These are phyloP conservation scores for Congeria kusceri DNA, from an alignment of 2,888 invertebrate species.

Conservation along the genomic window DNA sequence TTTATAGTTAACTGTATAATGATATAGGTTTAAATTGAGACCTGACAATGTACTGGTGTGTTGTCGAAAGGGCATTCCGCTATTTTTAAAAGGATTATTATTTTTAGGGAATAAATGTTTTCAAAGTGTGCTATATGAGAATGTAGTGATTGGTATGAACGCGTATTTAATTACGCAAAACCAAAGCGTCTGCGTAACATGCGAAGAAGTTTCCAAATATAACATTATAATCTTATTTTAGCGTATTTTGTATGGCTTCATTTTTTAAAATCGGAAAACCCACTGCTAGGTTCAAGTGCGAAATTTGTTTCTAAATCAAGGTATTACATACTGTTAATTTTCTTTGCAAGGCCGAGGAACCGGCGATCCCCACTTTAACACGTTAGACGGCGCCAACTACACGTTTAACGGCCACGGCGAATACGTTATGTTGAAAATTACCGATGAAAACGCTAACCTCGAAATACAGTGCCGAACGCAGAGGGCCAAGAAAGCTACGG, in stretches of 20 bases:
- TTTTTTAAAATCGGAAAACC: too few species aligned
- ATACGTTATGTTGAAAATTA: slow-evolving; percentile 36
- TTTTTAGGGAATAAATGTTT: too few species aligned
- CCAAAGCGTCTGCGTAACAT: too few species aligned
- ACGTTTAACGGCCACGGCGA: slow-evolving; percentile 61
- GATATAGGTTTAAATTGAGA: too few species aligned
- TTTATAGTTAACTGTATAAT: too few species aligned
- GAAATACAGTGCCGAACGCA: slow-evolving; percentile 53
- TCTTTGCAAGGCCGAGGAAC: slow-evolving; percentile 25
- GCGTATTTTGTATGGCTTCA: too few species aligned
- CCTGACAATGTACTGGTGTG: too few species aligned
- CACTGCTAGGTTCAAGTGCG: background rate
- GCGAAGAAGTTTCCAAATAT: too few species aligned
- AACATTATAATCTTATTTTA: too few species aligned
- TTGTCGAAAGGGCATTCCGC: too few species aligned
- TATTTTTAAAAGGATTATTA: too few species aligned
- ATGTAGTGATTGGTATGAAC: background rate
- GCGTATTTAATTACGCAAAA: background rate
- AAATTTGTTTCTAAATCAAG: background rate
- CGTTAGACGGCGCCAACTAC: slow-evolving; percentile 41
- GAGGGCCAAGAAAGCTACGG: slow-evolving; percentile 22
- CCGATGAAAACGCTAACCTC: background rate
- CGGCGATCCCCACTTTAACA: slow-evolving; percentile 57
- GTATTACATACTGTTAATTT: background rate
- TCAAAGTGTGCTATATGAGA: too few species aligned